phyloP scores from a whole-genome alignment of 2,113 vertebrate genomes.

The Thryonomys swinderianus region DNA sequence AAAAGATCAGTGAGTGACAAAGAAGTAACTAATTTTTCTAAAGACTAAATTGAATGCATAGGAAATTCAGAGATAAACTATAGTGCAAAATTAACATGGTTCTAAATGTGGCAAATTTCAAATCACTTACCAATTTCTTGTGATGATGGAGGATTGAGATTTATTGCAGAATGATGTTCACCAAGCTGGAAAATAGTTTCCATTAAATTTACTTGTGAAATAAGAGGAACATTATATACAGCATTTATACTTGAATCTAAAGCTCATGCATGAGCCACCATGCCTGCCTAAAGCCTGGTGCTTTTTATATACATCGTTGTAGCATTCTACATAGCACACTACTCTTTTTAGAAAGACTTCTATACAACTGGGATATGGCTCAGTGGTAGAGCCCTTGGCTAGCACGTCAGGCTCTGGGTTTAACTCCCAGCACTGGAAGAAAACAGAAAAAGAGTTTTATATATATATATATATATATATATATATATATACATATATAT shows the following conservation, averaged over 20 bases:
- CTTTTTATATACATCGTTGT: not conserved
- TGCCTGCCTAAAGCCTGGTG: constrained; percentile 11
- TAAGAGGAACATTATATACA: constrained; percentile 34
- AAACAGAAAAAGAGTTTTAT: not conserved
- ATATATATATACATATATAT: too few species aligned
- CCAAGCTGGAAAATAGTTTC: constrained; percentile 82
- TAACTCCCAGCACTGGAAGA: not conserved
- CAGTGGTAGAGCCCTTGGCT: not conserved
- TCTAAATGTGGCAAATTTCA: constrained; percentile 54
- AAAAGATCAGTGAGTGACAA: not conserved
- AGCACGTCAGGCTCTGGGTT: not conserved
- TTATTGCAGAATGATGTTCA: constrained; percentile 79
- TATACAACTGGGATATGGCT: not conserved
- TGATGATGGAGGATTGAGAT: constrained; percentile 81
- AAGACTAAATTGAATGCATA: not conserved
- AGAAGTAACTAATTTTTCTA: constrained; percentile 33
- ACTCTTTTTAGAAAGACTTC: constrained; percentile 16
- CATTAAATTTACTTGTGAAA: constrained; percentile 70
- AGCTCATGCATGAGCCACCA: too few species aligned
- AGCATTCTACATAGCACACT: constrained; percentile 35
- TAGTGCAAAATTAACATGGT: not conserved
- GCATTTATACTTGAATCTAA: constrained; percentile 15
- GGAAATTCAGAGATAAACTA: constrained; percentile 50
- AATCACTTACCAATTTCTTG: constrained; percentile 86
- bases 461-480: too few species aligned